These are phyloP conservation scores for Cryptoblepharus egeriae DNA, from an alignment of 2,797 vertebrate species.

Conservation along the genomic window DNA sequence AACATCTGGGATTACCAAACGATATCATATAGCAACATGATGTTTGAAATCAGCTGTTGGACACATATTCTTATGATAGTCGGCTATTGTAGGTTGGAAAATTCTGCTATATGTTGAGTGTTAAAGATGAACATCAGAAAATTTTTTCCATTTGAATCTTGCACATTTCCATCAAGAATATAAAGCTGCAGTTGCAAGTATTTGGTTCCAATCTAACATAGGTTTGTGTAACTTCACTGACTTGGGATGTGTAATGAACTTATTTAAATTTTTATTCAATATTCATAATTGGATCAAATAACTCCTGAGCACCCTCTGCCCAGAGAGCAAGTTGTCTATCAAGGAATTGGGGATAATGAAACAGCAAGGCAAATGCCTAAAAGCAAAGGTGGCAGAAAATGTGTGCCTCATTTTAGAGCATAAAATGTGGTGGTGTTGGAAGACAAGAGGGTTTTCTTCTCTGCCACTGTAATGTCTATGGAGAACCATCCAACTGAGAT, in stretches of 20 bases:
- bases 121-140: neutral
- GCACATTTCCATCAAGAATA: neutral
- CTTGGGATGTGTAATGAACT: neutral
- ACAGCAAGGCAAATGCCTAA: too few relatives aligned
- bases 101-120: neutral
- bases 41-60: neutral
- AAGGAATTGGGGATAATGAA: too few relatives aligned
- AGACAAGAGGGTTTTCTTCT: too few relatives aligned
- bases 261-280: neutral
- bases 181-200: neutral
- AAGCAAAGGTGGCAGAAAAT: too few relatives aligned
- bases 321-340: too few relatives aligned
- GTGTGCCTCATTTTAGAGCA: too few relatives aligned
- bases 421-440: too few relatives aligned
- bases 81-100: neutral
- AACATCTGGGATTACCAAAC: neutral
- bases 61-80: neutral
- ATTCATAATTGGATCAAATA: too few relatives aligned
- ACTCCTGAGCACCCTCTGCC: too few relatives aligned
- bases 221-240: neutral
- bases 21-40: neutral
- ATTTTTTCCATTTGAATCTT: neutral
- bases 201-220: neutral
- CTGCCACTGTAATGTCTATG: too few relatives aligned
- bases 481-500: too few relatives aligned